Evolutionary conservation across 2,888 invertebrate species (phyloP).

Genomic region (Drosophila pegasa): DNA sequence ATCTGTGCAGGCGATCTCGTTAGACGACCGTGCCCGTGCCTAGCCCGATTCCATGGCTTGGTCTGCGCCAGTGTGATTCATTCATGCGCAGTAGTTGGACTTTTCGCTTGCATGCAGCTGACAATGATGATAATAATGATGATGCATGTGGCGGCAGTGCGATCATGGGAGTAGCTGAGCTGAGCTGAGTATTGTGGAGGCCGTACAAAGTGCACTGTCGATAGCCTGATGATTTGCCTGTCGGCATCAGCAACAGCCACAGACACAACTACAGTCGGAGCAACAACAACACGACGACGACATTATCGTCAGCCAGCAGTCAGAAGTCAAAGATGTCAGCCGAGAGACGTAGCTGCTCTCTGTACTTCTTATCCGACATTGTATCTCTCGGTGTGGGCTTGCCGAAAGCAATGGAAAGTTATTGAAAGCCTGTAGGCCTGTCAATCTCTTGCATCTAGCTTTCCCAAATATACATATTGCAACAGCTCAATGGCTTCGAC

Average conservation of each 20-base stretch:
- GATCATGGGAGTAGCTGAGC: slow-evolving; percentile 18
- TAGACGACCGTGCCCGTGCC: slow-evolving; percentile 54
- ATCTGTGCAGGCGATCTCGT: slow-evolving; percentile 66
- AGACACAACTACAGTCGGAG: not conserved
- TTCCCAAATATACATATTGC: slow-evolving; percentile 54
- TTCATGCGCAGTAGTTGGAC: slow-evolving; percentile 75
- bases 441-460: slow-evolving; percentile 60
- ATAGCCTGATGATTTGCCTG: slow-evolving; percentile 73
- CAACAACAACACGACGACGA: slow-evolving; percentile 53
- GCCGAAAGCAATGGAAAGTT: slow-evolving; percentile 70
- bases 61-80: slow-evolving; percentile 66
- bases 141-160: slow-evolving; percentile 59
- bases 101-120: slow-evolving; percentile 74
- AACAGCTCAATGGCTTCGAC: slow-evolving; percentile 29
- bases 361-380: slow-evolving; percentile 70
- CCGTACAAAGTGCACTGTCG: slow-evolving; percentile 63
- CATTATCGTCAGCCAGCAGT: slow-evolving; percentile 72
- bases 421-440: slow-evolving; percentile 69
- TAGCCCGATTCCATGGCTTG: slow-evolving; percentile 49
- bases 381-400: slow-evolving; percentile 75
- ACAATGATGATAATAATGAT: slow-evolving; percentile 76
- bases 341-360: slow-evolving; percentile 48
- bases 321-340: slow-evolving; percentile 69
- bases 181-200: slow-evolving; percentile 10
- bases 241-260: slow-evolving; percentile 62